These are phyloP conservation scores for Drosophila mettleri DNA, from an alignment of 2,888 invertebrate species.

Conservation along the genomic window DNA sequence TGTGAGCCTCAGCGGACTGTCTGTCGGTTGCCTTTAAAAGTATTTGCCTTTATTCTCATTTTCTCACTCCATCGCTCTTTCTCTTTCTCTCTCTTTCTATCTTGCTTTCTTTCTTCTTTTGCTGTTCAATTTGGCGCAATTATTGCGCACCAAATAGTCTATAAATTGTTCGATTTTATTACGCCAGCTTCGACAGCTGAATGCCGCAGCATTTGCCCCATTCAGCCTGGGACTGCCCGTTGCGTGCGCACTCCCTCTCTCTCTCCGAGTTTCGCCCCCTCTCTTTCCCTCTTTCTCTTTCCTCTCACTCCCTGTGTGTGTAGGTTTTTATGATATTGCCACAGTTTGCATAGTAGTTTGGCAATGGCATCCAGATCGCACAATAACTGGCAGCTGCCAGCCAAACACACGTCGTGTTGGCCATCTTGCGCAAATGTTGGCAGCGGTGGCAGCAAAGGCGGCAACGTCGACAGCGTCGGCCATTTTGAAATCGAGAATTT, in stretches of 20 bases:
- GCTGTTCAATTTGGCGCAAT: conserved; percentile 73
- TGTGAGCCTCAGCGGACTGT: conserved; percentile 14
- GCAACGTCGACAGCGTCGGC: conserved; percentile 36
- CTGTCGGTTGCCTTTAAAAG: conserved; percentile 36
- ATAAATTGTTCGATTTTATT: conserved; percentile 83
- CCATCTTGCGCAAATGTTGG: conserved; percentile 72
- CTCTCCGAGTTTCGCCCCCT: not conserved
- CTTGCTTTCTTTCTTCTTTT: conserved; percentile 45
- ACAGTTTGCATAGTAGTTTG: conserved; percentile 75
- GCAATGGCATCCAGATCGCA: conserved; percentile 68
- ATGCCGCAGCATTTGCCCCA: conserved; percentile 63
- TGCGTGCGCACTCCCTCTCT: not conserved
- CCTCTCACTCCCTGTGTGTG: conserved; percentile 2
- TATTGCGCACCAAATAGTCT: conserved; percentile 78
- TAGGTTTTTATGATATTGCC: conserved; percentile 54
- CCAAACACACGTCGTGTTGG: conserved; percentile 57
- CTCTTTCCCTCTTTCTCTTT: not conserved
- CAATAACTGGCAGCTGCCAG: conserved; percentile 45
- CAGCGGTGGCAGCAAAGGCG: not conserved
- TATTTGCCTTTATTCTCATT: conserved; percentile 28
- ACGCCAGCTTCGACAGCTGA: conserved; percentile 82
- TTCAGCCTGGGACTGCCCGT: conserved; percentile 24
- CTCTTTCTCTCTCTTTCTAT: conserved; percentile 10
- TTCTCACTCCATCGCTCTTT: not conserved
- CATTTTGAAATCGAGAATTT: conserved; percentile 68